Base-by-base conservation (phyloP, 1,140 invertebrate species). In the Bombus haemorrhoidalis region DNA sequence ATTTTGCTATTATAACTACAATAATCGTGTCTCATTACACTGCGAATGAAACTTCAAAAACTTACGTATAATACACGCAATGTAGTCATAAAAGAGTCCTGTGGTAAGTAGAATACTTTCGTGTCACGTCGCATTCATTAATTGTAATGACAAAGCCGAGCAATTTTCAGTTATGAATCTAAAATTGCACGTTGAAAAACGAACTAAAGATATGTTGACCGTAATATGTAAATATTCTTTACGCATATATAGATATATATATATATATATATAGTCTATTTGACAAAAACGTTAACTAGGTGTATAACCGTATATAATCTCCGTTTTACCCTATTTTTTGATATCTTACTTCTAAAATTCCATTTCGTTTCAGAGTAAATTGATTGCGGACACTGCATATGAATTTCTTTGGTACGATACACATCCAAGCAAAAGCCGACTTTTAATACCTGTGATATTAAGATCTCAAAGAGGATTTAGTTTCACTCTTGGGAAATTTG, bases 391-490 rank as follows among this genome's bases (percentile, higher is more conserved):
- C 3, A 79, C 83, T 18, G 83, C 84, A 10, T 90, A 89, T 32
- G 41, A 84, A n/a, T 83, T 53, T 68, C 32, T 74, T 10, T 90
- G 90, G 89, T 91, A 90, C 22, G n/a, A 89, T 12, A 37, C 87
- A 8, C 28, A 77, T 34, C 76, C 85, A 3, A 79, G 57, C 10
- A 81, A 89, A 28, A 87, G n/a, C 41, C 72, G 59, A 71, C 59
- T 86, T 10, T 66, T 91, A 25, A n/a, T 87, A 41, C 47, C 89
- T 0, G n/a, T 90, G 13, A 83, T 91, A 69, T 64, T 83, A 53
- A 90, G 87, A 73, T 87, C 87, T 15, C 87, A 90, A 53, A 89
- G 76, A 47, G 86, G 85, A 68, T 68, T 89, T 15, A 77, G 76
- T 8, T 64, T 90, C 1, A 89, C 83, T 13, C 64, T 87, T 39